phyloP scores from a whole-genome alignment of 1,140 invertebrate genomes.

The Zaprionus camerounensis region DNA sequence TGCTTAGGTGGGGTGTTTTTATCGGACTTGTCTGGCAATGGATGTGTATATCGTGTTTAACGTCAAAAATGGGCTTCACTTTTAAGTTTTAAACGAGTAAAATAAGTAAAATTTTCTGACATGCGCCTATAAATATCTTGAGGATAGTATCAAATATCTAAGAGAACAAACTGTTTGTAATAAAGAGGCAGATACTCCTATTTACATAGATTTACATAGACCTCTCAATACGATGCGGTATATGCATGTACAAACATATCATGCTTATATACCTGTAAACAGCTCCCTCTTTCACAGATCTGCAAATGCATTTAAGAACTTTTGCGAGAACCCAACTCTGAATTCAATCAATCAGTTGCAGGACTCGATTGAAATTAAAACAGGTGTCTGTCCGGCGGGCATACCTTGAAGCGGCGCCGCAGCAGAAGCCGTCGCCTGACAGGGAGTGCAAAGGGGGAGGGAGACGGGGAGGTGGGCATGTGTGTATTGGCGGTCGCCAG shows the following conservation, averaged over 20 bases:
- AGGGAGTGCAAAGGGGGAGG: background rate
- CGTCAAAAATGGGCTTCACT: background rate
- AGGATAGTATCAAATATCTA: too few species aligned
- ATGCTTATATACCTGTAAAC: background rate
- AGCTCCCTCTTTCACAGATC: background rate
- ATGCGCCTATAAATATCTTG: too few species aligned
- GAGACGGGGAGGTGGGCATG: background rate
- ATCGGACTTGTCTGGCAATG: background rate
- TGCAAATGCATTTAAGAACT: background rate
- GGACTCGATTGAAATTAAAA: slow-evolving; percentile 24
- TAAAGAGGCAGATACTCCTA: too few species aligned
- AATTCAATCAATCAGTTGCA: slow-evolving; percentile 25
- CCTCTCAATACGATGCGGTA: too few species aligned
- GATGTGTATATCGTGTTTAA: background rate
- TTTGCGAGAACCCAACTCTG: background rate
- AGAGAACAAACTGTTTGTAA: too few species aligned
- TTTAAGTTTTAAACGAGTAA: background rate
- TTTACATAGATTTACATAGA: too few species aligned
- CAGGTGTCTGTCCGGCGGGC: slow-evolving; percentile 9
- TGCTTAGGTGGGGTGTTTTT: background rate
- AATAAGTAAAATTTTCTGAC: background rate
- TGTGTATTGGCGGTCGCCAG: slow-evolving; percentile 33
- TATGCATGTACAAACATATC: background rate
- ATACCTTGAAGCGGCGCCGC: slow-evolving; percentile 12
- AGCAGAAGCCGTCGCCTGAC: background rate